Evolutionary conservation across 2,888 invertebrate genomes (phyloP), one percentile per base, ranked within the genome.

Genomic region (Troides helena): DNA sequence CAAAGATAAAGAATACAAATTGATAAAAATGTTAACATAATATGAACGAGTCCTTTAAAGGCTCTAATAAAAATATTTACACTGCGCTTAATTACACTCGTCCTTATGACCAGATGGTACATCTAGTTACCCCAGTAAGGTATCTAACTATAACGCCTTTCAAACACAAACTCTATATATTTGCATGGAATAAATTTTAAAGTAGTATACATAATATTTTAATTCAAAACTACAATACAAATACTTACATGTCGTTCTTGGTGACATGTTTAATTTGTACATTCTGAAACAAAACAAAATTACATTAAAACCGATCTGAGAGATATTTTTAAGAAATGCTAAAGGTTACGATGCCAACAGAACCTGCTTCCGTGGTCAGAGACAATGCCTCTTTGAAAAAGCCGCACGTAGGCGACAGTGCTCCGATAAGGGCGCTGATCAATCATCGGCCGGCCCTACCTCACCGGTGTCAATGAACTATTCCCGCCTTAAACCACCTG

Each of bases 311-410:
- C 36, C 39, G 53, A 56, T 61, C 14, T 56, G 57, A 23, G 39
- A 36, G 56, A 62, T n/a, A n/a, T 58, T 56, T 7, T 57, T 7
- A 25, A 25, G 50, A 60, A 18, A 60, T 60, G 46, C 30, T 66
- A 46, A 74, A 74, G 69, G 73, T 72, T 75, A 73, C 70, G 72
- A 74, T 77, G 76, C 79, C 85, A 87, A 88, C 85, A 88, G 81
- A 81, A 82, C 81, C 85, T 81, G 83, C 80, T 82, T 84, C 78
- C 78, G 77, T 82, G 82, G 79, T 75, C 81, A 80, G 77, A 86
- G 86, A 92, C 91, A 91, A 89, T 91, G 84, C 83, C 83, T 82
- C 90, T 92, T 92, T 92, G 92, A 91, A 85, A 81, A 82, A 77
- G 89, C 91, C 92, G 90, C 86, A 85, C 84, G 87, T 87, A 88